Conservation (phyloP, 2,113 vertebrate species). For the Myotis davidii region DNA sequence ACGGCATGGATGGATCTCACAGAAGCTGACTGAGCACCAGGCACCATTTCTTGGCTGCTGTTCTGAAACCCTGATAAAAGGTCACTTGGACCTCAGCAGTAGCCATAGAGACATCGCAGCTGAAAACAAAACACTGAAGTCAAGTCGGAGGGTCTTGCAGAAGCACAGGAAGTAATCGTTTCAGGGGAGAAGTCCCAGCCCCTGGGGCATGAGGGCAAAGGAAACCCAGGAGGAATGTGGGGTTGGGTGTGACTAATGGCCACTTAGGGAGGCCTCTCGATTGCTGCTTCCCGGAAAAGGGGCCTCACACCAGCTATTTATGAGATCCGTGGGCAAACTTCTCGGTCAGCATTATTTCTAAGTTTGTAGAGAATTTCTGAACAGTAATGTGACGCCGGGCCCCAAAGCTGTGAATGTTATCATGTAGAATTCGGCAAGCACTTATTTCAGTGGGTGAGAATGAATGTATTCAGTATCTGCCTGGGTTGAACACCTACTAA, state of each 20-base stretch:
- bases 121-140: slow-evolving; percentile 13
- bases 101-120: slow-evolving; percentile 51
- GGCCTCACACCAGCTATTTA: not conserved
- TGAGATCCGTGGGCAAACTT: not conserved
- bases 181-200: not conserved
- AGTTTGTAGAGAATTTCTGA: not conserved
- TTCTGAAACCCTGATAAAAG: slow-evolving; percentile 29
- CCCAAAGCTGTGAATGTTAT: not conserved
- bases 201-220: not conserved
- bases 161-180: not conserved
- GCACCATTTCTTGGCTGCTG: slow-evolving; percentile 11
- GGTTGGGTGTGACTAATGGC: not conserved
- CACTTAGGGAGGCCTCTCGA: not conserved
- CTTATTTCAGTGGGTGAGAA: not conserved
- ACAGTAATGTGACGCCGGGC: not conserved
- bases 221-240: not conserved
- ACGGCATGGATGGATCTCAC: not conserved
- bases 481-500: not conserved
- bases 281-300: not conserved
- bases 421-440: not conserved
- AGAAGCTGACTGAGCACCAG: not conserved
- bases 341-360: not conserved
- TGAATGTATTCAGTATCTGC: not conserved
- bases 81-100: not conserved
- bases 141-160: not conserved